Conservation (phyloP, 1,140 invertebrate species). For the Argopecten irradians region DNA sequence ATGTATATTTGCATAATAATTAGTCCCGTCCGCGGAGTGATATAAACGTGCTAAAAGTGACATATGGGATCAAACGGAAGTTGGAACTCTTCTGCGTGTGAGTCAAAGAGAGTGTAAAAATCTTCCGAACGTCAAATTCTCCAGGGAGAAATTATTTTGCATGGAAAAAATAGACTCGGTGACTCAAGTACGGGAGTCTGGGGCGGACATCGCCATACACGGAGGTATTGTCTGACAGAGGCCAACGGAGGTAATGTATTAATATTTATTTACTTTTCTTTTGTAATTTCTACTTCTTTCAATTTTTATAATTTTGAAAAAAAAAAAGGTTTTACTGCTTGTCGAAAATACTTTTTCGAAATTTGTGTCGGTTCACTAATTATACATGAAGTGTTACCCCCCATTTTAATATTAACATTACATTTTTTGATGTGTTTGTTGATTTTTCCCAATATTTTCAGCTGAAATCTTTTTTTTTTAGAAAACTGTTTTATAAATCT, state of each 20-base stretch:
- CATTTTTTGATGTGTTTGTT: no score
- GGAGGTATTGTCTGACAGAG: background rate
- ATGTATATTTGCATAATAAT: conserved; percentile 23
- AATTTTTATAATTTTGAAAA: no score
- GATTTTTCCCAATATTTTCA: no score
- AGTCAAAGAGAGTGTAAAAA: conserved; percentile 22
- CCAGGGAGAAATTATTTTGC: background rate
- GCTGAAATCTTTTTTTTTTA: no score
- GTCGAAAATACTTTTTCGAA: no score
- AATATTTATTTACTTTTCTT: background rate
- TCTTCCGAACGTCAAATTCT: conserved; percentile 21
- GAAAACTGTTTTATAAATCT: no score
- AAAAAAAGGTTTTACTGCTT: no score
- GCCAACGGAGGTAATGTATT: background rate
- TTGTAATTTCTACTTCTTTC: no score
- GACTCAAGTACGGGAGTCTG: background rate
- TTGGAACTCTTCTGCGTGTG: conserved; percentile 20
- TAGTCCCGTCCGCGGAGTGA: conserved; percentile 12
- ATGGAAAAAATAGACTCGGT: background rate
- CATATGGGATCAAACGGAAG: conserved; percentile 20
- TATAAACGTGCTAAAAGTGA: conserved; percentile 18
- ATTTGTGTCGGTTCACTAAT: no score
- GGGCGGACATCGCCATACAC: background rate
- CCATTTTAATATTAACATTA: no score
- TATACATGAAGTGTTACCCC: no score